Evolutionary conservation across 2,888 invertebrate species (phyloP).

Genomic region (Drosophila borealis): DNA sequence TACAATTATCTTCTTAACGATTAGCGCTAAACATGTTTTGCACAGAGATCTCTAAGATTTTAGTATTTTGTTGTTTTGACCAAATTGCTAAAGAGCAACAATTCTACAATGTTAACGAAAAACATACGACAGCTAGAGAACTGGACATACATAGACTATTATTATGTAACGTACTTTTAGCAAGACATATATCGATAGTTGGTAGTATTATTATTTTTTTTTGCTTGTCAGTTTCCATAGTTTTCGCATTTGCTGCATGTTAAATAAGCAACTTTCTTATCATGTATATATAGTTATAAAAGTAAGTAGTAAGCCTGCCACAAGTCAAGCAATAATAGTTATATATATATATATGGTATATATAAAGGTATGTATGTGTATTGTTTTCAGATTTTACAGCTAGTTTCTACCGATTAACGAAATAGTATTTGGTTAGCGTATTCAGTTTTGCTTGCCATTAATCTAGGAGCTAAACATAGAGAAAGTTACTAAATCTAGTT

Average conservation of each 20-base stretch:
- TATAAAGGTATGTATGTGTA: slow-evolving; percentile 20
- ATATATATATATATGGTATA: slow-evolving; percentile 17
- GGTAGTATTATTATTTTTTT: slow-evolving; percentile 19
- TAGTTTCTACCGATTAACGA: slow-evolving; percentile 62
- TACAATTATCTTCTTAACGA: slow-evolving; percentile 5
- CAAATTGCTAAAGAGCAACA: slow-evolving; percentile 51
- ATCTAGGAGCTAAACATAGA: slow-evolving; percentile 67
- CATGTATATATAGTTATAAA: slow-evolving; percentile 26
- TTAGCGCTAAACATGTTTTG: slow-evolving; percentile 35
- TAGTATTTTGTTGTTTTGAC: slow-evolving; percentile 12
- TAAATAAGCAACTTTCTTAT: slow-evolving; percentile 67
- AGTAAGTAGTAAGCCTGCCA: slow-evolving; percentile 54
- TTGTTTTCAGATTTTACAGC: slow-evolving; percentile 62
- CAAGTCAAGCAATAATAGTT: slow-evolving; percentile 58
- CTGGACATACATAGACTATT: slow-evolving; percentile 55
- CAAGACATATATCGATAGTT: slow-evolving; percentile 65
- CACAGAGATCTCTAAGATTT: slow-evolving; percentile 38
- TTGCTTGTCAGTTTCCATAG: slow-evolving; percentile 31
- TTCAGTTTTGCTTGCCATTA: slow-evolving; percentile 61
- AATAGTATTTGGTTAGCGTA: slow-evolving; percentile 61
- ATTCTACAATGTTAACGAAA: slow-evolving; percentile 62
- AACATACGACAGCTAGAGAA: slow-evolving; percentile 66
- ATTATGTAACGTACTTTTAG: slow-evolving; percentile 49
- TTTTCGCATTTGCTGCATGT: slow-evolving; percentile 49
- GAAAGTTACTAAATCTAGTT: slow-evolving; percentile 24